Evolutionary conservation across 2,888 invertebrate species (phyloP), one percentile per base, ranked within the genome.

Genomic region (Drosophila anomalipes): DNA sequence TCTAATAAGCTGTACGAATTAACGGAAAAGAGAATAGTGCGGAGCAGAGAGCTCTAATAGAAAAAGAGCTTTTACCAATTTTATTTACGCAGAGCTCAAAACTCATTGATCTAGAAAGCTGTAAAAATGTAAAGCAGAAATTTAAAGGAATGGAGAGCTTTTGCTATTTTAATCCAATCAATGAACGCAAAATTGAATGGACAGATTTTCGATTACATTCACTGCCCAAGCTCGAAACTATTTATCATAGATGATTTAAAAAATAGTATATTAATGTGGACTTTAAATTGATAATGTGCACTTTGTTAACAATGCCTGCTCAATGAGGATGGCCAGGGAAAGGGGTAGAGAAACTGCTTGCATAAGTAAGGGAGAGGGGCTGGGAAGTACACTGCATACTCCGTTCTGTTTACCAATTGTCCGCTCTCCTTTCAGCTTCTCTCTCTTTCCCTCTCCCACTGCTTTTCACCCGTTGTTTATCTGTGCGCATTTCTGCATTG

Each of bases 401-500:
- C 22, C 26, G 47, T 47, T 47, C 52, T 62, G 58, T 57, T 57
- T 64, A 33, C 57, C 47, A 33, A 22, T 57, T 57, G 26, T 22
- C 30, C 47, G 28, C 60, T 53, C 41, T 44, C n/a, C 26, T 54
- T 53, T 37, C 26, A 4, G 19, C 47, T 16, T 60, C 49, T 35
- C 44, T 47, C 47, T 26, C 26, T 26, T 47, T 47, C 26, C 47
- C 26, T 26, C 26, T 26, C 9, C 9, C 26, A 26, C 47, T 47
- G 7, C 16, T 47, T 47, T 47, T 16, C 9, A 16, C 7, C 14
- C 16, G 47, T 32, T 53, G 53, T 53, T 65, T 39, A 53, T 47
- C 54, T 65, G 26, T 47, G 65, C 33, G 26, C 44, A 60, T 58
- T 72, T 53, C 61, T 64, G 51, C 44, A 51, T 33, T 58, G 49